Percentiles rank a stretch among this genome's conserved stretches.
Conservation (phyloP, 53 echinoderm and acorn worm genomes). For the Luidia sarsii region DNA sequence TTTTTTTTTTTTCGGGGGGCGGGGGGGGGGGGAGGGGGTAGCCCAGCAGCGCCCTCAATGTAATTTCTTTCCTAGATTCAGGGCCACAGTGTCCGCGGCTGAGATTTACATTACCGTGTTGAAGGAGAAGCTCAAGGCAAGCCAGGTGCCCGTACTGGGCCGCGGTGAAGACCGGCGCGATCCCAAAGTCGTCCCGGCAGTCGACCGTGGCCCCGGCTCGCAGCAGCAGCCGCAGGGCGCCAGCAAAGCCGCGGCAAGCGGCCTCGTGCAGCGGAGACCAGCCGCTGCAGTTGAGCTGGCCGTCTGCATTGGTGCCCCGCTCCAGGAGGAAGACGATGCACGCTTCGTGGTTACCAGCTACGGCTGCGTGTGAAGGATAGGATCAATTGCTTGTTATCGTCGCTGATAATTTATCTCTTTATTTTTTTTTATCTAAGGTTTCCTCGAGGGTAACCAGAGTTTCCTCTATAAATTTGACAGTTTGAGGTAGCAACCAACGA, state of each 20-base stretch:
- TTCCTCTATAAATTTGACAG: too few species aligned
- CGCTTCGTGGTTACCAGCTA: slow-evolving; percentile 62
- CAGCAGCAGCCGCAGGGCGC: slow-evolving; percentile 54
- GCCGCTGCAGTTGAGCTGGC: slow-evolving; percentile 59
- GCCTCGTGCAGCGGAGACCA: slow-evolving; percentile 85
- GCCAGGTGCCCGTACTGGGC: slow-evolving; percentile 81
- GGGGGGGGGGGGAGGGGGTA: too few species aligned
- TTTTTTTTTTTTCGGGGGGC: too few species aligned
- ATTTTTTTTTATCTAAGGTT: too few species aligned
- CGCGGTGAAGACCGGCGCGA: slow-evolving; percentile 78
- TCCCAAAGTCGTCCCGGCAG: slow-evolving; percentile 66
- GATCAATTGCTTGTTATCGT: too few species aligned
- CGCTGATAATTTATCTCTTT: too few species aligned
- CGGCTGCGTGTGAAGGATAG: slow-evolving; percentile 44
- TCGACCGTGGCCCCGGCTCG: slow-evolving; percentile 58
- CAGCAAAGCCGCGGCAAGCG: slow-evolving; percentile 57
- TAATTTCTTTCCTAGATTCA: background rate
- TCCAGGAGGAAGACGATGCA: slow-evolving; percentile 68
- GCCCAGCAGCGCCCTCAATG: background rate
- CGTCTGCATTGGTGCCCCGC: slow-evolving; percentile 61
- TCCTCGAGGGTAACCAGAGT: too few species aligned
- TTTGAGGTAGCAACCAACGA: too few species aligned
- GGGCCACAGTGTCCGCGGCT: too few species aligned
- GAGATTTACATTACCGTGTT: slow-evolving; percentile 60
- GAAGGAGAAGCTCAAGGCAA: slow-evolving; percentile 69